These are phyloP conservation scores for Menura novaehollandiae DNA, from an alignment of 2,113 vertebrate genomes.

Conservation along the genomic window DNA sequence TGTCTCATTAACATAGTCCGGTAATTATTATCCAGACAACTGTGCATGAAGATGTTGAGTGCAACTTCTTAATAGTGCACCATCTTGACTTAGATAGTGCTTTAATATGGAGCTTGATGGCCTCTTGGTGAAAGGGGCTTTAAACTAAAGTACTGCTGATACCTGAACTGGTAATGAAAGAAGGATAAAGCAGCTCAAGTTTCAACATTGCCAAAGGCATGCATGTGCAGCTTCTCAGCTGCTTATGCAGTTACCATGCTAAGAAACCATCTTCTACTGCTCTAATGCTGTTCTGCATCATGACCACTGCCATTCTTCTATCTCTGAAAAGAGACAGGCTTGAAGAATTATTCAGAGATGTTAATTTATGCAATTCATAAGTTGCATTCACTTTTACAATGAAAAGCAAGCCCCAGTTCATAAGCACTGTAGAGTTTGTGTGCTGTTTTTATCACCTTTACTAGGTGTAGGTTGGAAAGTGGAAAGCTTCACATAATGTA, in stretches of 20 bases:
- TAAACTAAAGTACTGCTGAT: background rate
- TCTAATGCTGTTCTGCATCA: background rate
- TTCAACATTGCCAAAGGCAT: background rate
- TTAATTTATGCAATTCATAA: background rate
- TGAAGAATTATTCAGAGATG: background rate
- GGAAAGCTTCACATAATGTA: background rate
- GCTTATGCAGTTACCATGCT: background rate
- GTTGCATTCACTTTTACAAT: background rate
- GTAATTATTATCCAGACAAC: background rate
- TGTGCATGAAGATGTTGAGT: background rate
- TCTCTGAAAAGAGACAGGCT: background rate
- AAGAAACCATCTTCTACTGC: background rate
- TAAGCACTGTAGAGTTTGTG: background rate
- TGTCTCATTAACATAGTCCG: background rate
- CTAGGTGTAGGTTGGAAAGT: background rate
- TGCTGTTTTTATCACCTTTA: background rate
- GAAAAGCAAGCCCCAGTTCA: background rate
- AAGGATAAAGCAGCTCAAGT: background rate
- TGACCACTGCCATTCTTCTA: background rate
- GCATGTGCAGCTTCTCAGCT: background rate
- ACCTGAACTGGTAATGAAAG: background rate
- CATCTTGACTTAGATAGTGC: background rate
- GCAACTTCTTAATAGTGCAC: background rate
- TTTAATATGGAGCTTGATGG: background rate
- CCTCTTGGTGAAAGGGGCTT: background rate